Conservation (phyloP, 2,888 invertebrate genomes). For the Temnothorax ravouxi region DNA sequence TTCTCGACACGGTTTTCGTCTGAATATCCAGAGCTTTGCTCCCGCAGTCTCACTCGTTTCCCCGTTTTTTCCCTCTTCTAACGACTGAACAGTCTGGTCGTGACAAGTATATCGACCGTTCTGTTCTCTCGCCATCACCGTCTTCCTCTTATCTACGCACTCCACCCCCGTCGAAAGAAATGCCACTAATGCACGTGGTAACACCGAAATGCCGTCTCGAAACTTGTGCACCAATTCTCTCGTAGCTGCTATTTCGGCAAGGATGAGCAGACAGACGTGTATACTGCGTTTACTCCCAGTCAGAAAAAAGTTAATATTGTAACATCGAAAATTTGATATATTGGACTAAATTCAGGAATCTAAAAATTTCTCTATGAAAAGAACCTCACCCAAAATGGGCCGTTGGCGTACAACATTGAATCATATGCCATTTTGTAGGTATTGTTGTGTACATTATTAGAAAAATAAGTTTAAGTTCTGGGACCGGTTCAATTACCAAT, state of each 20-base stretch:
- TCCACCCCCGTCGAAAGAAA: constrained; percentile 58
- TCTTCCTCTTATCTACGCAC: constrained; percentile 44
- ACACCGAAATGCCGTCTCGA: constrained; percentile 43
- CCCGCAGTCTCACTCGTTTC: constrained; percentile 41
- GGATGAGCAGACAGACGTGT: background rate
- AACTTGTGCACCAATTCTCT: constrained; percentile 54
- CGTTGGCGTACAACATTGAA: too few species aligned
- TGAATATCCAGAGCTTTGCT: constrained; percentile 47
- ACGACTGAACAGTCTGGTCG: constrained; percentile 67
- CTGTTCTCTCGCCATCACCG: constrained; percentile 47
- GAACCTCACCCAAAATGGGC: too few species aligned
- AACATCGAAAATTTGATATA: background rate
- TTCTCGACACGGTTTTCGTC: constrained; percentile 50
- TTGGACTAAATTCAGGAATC: background rate
- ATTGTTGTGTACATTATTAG: too few species aligned
- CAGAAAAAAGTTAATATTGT: constrained; percentile 28
- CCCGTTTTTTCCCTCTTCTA: constrained; percentile 56
- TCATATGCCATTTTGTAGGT: too few species aligned
- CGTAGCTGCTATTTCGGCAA: background rate
- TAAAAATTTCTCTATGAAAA: background rate
- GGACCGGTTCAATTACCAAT: too few species aligned
- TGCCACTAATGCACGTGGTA: constrained; percentile 61
- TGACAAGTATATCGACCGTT: constrained; percentile 73
- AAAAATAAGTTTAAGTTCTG: too few species aligned
- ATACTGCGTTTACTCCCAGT: background rate